Evolutionary conservation across 1,140 invertebrate genomes (phyloP), one percentile per base, ranked within the genome.

Genomic region (Lepidurus packardi): DNA sequence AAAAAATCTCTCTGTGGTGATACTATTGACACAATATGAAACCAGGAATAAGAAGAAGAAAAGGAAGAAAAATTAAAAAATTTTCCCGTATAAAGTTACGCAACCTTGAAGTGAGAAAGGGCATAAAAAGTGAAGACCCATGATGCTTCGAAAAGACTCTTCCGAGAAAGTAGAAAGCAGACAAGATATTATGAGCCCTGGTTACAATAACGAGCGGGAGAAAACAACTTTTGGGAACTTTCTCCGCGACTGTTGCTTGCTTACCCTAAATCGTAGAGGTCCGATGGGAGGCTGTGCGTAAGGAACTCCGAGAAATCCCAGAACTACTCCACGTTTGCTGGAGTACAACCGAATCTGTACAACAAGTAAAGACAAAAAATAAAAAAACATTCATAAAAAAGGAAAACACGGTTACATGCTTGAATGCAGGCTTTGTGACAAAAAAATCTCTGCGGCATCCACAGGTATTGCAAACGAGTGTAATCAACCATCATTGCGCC

Each of bases 271-370:
- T 75, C 91, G 82, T 4, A 91, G 84, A 42, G 86, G 82, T 1
- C 89, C 89, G 9, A 88, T 82, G 0, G 90, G 90, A 11, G 91
- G 85, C 47, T 88, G 86, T 0, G 90, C 91, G 83, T 92, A 92
- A 0, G 90, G 90, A 79, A 91, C 86, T 5, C 91, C 91, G 73
- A 91, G 83, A 82, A 90, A 92, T 3, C 88, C 88, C 80, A 89
- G 88, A 4, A 91, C 88, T 7, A 84, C 77, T 16, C 73, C 43
- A 6, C 78, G 74, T 47, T 79, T 78, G 41, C 74, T 80, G 8
- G 80, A 80, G 41, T 73, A 73, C 42, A 42, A 78, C 10, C 65
- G 73, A 76, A 78, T 74, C 78, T 78, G 73, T 76, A 41, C 16
- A 77, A 45, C 5, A 13, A 75, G 24, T 73, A 73, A 74, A 42